These are phyloP conservation scores for Cladopsammia gracilis DNA, from an alignment of 64 coral and sea anemone genomes.

Conservation along the genomic window DNA sequence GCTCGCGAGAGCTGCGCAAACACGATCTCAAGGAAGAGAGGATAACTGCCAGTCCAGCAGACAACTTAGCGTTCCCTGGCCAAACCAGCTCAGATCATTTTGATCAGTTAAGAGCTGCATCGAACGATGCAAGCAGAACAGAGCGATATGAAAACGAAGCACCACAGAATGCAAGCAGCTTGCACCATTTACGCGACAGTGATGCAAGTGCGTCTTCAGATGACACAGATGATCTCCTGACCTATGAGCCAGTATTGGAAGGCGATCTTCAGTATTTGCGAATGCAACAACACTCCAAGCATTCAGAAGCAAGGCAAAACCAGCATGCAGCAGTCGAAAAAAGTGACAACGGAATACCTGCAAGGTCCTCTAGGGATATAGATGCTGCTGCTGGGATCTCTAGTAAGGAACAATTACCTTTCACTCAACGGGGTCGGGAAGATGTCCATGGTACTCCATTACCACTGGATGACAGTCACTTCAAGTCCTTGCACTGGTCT, in stretches of 20 bases:
- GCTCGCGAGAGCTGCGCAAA: neutral
- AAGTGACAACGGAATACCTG: neutral
- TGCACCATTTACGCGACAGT: neutral
- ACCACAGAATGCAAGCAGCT: neutral
- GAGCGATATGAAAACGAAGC: neutral
- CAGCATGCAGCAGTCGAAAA: neutral
- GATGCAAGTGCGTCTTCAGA: slow-evolving; percentile 63
- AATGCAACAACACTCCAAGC: slow-evolving; percentile 11
- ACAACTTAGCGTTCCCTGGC: neutral
- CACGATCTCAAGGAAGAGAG: neutral
- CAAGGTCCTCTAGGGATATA: neutral
- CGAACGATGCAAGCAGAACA: neutral
- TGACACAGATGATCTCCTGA: slow-evolving; percentile 90
- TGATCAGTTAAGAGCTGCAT: neutral
- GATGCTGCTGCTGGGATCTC: neutral
- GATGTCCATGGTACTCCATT: neutral
- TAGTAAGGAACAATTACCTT: neutral
- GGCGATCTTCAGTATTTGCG: slow-evolving; percentile 73
- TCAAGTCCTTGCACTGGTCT: slow-evolving; percentile 61
- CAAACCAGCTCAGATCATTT: neutral
- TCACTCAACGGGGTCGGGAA: neutral
- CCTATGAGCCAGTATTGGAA: slow-evolving; percentile 84
- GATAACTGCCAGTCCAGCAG: neutral
- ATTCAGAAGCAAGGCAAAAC: neutral
- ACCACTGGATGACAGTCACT: slow-evolving; percentile 11